These are phyloP conservation scores for Paratrypauchen microcephalus DNA, from an alignment of 2,797 vertebrate species.

Conservation along the genomic window DNA sequence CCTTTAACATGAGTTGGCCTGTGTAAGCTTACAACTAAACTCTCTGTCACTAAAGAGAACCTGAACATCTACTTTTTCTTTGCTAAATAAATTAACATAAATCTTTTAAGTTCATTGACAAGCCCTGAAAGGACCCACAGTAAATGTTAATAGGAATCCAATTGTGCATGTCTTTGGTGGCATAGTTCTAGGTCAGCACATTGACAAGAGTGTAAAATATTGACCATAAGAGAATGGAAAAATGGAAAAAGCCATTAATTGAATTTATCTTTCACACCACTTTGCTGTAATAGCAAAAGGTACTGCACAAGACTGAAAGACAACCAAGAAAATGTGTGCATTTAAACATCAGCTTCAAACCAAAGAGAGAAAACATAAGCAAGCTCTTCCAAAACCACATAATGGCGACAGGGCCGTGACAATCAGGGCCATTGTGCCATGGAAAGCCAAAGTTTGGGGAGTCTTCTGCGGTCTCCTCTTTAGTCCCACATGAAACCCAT, in stretches of 20 bases:
- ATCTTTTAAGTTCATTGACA: conserved; percentile 37
- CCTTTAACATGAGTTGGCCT: too few species aligned
- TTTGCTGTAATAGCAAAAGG: neutral
- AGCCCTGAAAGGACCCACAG: conserved; percentile 50
- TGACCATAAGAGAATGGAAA: conserved; percentile 19
- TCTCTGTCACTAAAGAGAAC: neutral
- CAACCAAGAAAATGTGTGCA: conserved; percentile 31
- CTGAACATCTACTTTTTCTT: conserved; percentile 9
- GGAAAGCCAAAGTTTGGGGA: conserved; percentile 62
- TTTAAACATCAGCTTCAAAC: conserved; percentile 18
- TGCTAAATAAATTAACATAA: conserved; percentile 31
- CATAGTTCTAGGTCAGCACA: conserved; percentile 56
- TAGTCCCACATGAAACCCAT: conserved; percentile 69
- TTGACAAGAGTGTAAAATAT: conserved; percentile 61
- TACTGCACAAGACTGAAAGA: conserved; percentile 9
- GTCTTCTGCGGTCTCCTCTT: conserved; percentile 52
- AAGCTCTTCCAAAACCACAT: conserved; percentile 28
- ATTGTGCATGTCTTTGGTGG: conserved; percentile 54
- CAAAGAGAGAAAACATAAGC: conserved; percentile 14
- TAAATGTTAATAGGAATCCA: conserved; percentile 59
- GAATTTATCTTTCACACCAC: neutral
- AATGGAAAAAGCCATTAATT: conserved; percentile 38
- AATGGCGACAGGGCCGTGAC: conserved; percentile 47
- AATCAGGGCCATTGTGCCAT: conserved; percentile 53
- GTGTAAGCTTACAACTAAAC: too few species aligned